Base-by-base conservation (phyloP, 92 coral and sea anemone genomes). In the Porites rus region DNA sequence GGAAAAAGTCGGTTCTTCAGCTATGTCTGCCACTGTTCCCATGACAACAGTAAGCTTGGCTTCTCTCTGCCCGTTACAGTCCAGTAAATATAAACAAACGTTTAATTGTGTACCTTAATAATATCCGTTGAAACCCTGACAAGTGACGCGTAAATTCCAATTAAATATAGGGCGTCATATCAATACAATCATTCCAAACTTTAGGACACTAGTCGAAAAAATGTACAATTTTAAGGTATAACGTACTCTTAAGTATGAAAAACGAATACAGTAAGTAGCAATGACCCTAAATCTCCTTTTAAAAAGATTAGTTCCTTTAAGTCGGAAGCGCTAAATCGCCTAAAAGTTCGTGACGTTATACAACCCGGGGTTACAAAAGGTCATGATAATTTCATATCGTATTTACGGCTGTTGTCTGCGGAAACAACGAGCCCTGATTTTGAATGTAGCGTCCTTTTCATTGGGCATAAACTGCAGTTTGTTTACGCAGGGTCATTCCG, bases 71-170 rank as follows among this genome's bases (percentile, higher is more conserved):
- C 21, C 10, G 72, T 81, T 59, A 38, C 77, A 69, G 69, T 43
- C 22, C 68, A 58, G 58, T 81, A n/a, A 70, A 56, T 22, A 59
- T 28, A 19, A 81, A 81, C 86, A 81, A 81, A 28, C 53, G 14
- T 16, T 22, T 74, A 1, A 1, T 52, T 12, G 22, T 60, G 51
- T 5, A 17, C 14, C 18, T 24, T 54, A 74, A 74, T 4, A 38
- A 38, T 51, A 52, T 74, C 78, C 78, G 78, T 74, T 74, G 54
- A 56, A 56, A 74, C 54, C 46, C 65, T 74, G 72, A 61, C 51
- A 22, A 62, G 24, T 63, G 87, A 83, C 87, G 87, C 87, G 74
- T 79, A 51, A 66, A 79, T 20, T 52, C 11, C 17, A 21, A 13
- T 54, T 4, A 70, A 61, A 60, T 2, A 72, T 60, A 51, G 8